Evolutionary conservation across 2,113 vertebrate species (phyloP), one percentile per base, ranked within the genome.

Genomic region (Zootoca vivipara): DNA sequence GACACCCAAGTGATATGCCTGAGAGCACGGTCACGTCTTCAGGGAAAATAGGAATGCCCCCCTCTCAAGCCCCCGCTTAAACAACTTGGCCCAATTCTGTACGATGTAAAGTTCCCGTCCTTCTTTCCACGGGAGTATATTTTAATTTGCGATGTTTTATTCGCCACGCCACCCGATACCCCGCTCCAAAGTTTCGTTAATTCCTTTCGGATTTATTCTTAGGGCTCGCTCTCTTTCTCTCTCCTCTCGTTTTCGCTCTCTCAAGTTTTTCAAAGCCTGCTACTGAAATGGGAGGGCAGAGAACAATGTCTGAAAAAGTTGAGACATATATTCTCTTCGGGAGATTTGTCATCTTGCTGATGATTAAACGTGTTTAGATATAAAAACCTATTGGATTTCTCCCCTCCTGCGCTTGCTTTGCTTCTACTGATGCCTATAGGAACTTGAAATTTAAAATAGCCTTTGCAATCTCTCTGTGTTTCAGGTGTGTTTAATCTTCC

Each of bases 251-350:
- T 91, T 85, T 84, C 89, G 89, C 83, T 89, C 80, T 78, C 85
- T 77, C 86, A 79, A 67, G 89, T 95, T 95, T 95, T 91, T 95
- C 92, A 93, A 22, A 62, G 90, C 73, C 89, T 73, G 78, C 83
- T 16, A 85, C 85, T 75, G 84, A 82, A 90, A 90, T 90, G 91
- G 80, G 91, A 82, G 91, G 83, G 86, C 80, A 86, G 87, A 86
- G 88, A 58, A 83, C 77, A 70, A 52, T 85, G 93, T 90, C 93
- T 93, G 94, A 89, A 77, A 87, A 90, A 77, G 74, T 91, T 77
- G 70, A 94, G 93, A 72, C 94, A 84, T 67, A 86, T 87, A 40
- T 62, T 67, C 88, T 70, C 58, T 46, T 87, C 65, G 85, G 82
- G 46, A 85, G 87, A 87, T 92, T 88, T 88, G 93, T 96, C 94